Conservation (phyloP, 2,797 vertebrate species). For the Mionectes olivaceus region DNA sequence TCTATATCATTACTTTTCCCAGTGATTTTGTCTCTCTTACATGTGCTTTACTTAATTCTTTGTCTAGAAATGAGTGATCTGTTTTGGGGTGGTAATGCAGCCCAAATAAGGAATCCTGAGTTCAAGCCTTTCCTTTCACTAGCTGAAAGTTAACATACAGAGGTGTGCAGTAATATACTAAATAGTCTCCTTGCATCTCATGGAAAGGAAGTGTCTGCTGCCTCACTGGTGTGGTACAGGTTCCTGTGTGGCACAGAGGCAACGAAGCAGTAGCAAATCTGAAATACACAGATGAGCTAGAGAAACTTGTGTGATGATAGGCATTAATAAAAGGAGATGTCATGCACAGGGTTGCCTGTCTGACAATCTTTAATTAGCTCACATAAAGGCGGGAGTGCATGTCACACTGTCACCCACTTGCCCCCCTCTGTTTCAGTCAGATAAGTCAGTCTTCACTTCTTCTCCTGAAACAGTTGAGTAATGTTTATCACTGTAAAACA, state of each 20-base stretch:
- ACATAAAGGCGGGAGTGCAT: neutral
- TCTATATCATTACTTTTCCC: neutral
- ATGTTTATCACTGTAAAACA: neutral
- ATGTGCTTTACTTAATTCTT: neutral
- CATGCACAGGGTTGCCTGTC: neutral
- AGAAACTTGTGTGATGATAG: neutral
- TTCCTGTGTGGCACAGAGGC: accelerated
- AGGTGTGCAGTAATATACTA: neutral
- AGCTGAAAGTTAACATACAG: neutral
- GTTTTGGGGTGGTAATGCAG: neutral
- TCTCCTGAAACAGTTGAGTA: neutral
- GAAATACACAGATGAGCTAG: neutral
- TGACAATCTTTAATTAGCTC: neutral
- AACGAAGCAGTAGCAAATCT: neutral
- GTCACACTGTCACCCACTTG: neutral
- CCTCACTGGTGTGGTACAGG: neutral
- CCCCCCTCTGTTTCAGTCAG: neutral
- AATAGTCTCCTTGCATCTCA: neutral
- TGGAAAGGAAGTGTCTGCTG: neutral
- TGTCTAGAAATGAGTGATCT: neutral
- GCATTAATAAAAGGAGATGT: neutral
- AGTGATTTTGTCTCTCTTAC: neutral
- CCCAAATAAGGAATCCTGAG: neutral
- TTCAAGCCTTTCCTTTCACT: neutral
- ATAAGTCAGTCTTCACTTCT: neutral